Evolutionary conservation across 2,888 invertebrate genomes (phyloP).

Genomic region (Nephrocerus scutellatus): DNA sequence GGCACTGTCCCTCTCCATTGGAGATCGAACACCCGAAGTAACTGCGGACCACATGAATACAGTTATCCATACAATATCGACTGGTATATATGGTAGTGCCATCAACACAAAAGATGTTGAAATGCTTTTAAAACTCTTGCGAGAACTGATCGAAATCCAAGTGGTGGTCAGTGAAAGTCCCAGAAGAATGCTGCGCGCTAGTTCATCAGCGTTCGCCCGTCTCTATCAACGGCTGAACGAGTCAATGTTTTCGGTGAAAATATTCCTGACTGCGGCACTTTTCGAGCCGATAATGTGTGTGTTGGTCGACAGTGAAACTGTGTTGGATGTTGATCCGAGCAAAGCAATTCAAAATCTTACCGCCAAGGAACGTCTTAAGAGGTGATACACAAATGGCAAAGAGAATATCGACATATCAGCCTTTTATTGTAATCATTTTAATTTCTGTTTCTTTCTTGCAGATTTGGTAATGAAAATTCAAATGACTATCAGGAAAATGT

Average conservation of each 20-base stretch:
- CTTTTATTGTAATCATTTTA: slow-evolving; percentile 1
- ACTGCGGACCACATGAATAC: slow-evolving; percentile 39
- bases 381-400: slow-evolving; percentile 43
- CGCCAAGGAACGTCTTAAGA: slow-evolving; percentile 50
- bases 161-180: slow-evolving; percentile 64
- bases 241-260: slow-evolving; percentile 80
- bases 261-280: slow-evolving; percentile 87
- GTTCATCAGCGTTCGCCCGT: slow-evolving; percentile 78
- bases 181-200: slow-evolving; percentile 68
- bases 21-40: slow-evolving; percentile 53
- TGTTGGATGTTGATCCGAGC: slow-evolving; percentile 85
- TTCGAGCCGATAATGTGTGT: slow-evolving; percentile 87
- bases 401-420: neutral
- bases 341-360: slow-evolving; percentile 54
- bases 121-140: slow-evolving; percentile 57
- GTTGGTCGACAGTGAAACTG: slow-evolving; percentile 83
- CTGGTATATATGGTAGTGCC: slow-evolving; percentile 67
- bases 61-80: slow-evolving; percentile 47
- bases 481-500: slow-evolving; percentile 66
- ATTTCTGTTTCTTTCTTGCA: slow-evolving; percentile 44
- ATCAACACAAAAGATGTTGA: slow-evolving; percentile 69
- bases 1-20: slow-evolving; percentile 61
- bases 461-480: slow-evolving; percentile 72
- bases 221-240: slow-evolving; percentile 86
- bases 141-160: slow-evolving; percentile 65